Evolutionary conservation across 2,888 invertebrate species (phyloP).

Genomic region (Dusona sp.): DNA sequence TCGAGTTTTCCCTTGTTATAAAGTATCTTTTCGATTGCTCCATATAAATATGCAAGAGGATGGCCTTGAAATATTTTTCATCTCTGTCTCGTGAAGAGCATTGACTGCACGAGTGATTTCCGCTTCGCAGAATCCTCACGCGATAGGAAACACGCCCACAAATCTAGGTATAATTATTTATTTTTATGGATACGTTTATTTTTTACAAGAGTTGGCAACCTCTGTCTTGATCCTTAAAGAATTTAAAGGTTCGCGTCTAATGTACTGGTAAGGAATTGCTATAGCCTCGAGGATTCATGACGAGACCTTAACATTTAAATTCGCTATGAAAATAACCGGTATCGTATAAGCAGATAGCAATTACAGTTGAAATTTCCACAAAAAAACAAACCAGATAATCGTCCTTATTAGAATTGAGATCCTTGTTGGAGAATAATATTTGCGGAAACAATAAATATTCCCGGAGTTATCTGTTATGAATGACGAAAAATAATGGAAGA

Average conservation of each 20-base stretch:
- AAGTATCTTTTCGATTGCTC: constrained; percentile 49
- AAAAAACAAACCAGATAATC: background rate
- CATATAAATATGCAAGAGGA: background rate
- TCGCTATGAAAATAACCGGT: constrained; percentile 1
- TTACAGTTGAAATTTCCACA: constrained; percentile 2
- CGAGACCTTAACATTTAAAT: constrained; percentile 59
- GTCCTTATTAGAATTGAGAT: constrained; percentile 32
- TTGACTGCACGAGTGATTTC: constrained; percentile 52
- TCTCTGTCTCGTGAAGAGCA: constrained; percentile 28
- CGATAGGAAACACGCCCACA: constrained; percentile 19
- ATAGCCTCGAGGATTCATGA: constrained; percentile 38
- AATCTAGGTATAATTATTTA: background rate
- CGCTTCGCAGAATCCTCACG: constrained; percentile 56
- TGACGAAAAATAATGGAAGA: constrained; percentile 28
- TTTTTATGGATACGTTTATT: background rate
- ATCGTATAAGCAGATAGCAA: background rate
- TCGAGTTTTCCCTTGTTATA: constrained; percentile 60
- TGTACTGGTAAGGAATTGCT: constrained; percentile 6
- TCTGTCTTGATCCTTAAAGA: constrained; percentile 2
- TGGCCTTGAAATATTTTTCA: constrained; percentile 50
- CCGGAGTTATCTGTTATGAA: background rate
- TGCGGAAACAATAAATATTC: constrained; percentile 20
- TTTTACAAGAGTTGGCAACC: constrained; percentile 16
- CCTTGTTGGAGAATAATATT: constrained; percentile 23
- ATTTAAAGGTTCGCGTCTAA: background rate